phyloP scores from a whole-genome alignment of 2,888 invertebrate species.

The Argynnis bischoffii region DNA sequence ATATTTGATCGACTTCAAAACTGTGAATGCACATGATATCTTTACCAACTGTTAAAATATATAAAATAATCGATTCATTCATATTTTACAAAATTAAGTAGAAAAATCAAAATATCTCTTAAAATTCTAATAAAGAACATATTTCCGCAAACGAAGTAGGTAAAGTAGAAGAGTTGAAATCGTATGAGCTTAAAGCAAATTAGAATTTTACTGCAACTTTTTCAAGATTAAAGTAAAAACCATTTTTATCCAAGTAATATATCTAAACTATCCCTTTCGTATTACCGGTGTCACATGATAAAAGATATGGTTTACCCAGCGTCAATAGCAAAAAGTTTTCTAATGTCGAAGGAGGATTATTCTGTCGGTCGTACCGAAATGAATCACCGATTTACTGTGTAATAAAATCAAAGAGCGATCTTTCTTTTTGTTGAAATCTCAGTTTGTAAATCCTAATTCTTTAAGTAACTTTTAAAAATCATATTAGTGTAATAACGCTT shows the following conservation, averaged over 20 bases:
- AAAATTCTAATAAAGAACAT: too few relatives aligned
- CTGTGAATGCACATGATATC: too few relatives aligned
- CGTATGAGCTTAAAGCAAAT: conserved; percentile 6
- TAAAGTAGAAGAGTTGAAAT: not conserved
- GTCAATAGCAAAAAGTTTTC: conserved; percentile 14
- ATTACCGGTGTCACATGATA: conserved; percentile 23
- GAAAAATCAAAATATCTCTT: too few relatives aligned
- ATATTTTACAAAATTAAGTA: too few relatives aligned
- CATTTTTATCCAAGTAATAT: conserved; percentile 14
- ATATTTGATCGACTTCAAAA: too few relatives aligned
- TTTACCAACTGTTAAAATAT: too few relatives aligned
- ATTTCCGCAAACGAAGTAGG: too few relatives aligned
- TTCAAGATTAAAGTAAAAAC: conserved; percentile 14
- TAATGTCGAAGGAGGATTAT: conserved; percentile 25
- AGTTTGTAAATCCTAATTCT: conserved; percentile 6
- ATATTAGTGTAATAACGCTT: not conserved
- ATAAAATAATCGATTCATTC: too few relatives aligned
- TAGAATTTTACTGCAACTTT: conserved; percentile 5
- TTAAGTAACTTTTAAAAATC: conserved; percentile 1
- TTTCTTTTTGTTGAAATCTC: conserved; percentile 8
- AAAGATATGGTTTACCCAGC: conserved; percentile 20
- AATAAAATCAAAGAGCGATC: conserved; percentile 24
- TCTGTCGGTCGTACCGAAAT: conserved; percentile 20
- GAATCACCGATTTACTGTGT: conserved; percentile 22
- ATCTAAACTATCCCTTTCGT: conserved; percentile 21